Base-by-base conservation (phyloP, 2,888 invertebrate genomes). In the Tenthredo scrophulariae region DNA sequence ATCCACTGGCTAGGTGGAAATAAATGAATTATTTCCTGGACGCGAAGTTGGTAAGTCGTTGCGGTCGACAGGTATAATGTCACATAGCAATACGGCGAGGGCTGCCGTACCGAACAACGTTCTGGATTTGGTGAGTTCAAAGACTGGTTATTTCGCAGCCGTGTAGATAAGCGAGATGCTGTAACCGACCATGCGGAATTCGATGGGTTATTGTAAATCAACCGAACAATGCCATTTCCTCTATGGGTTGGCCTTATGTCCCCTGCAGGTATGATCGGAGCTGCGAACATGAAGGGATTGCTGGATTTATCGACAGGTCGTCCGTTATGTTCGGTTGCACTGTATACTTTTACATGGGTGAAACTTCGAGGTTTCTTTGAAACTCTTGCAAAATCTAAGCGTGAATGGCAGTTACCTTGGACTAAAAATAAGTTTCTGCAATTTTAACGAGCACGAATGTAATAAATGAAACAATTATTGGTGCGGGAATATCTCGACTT, bases 1-100 rank as follows among this genome's bases (percentile, higher is more conserved):
- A 5, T 0, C 26, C 15, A 4, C 9, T 10, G 1, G 1, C 67
- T 15, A 15, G 0, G n/a, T n/a, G n/a, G n/a, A n/a, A n/a, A 0
- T 6, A 67, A 13, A 15, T 67, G 13, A 5, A 67, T 2, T 37
- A n/a, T 18, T 7, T 2, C n/a, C 2, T 2, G 18, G 37, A 70
- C 37, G 1, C 10, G 0, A 15, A 67, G 2, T 2, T 0, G 0
- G 67, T 67, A 67, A 22, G 9, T 10, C 5, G 67, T 67, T 29
- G 67, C 3, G 10, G 67, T 15, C 15, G 33, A 29, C 15, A 67
- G 29, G 29, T 67, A 67, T 29, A 67, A 26, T 67, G 29, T 13
- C 29, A 67, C 5, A 67, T 29, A 26, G 15, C 1, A 15, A 26
- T 29, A 3, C 18, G 67, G 7, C 18, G 6, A 2, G n/a, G 0